These are phyloP conservation scores for Aspiorhynchus laticeps DNA, from an alignment of 2,113 vertebrate species.

Conservation along the genomic window DNA sequence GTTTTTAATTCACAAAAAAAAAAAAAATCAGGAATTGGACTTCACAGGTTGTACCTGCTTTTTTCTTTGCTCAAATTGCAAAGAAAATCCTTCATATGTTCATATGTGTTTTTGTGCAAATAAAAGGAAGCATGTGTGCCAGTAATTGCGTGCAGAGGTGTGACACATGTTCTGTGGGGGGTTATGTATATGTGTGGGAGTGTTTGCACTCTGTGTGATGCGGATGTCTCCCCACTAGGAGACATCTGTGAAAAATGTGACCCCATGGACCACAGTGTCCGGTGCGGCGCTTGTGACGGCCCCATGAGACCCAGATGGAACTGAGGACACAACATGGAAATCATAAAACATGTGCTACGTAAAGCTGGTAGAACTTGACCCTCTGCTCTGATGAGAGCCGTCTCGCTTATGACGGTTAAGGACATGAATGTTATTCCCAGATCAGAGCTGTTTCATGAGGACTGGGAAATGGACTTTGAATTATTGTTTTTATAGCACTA, in stretches of 20 bases:
- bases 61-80: no score
- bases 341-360: constrained; percentile 35
- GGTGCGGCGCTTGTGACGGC: constrained; percentile 2
- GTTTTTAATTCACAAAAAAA: not conserved
- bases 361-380: not conserved
- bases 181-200: constrained; percentile 44
- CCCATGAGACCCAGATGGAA: constrained; percentile 51
- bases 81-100: not conserved
- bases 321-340: constrained; percentile 27
- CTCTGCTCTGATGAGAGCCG: not conserved
- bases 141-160: constrained; percentile 39
- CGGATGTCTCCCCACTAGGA: constrained; percentile 49
- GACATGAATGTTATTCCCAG: not conserved
- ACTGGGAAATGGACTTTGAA: not conserved
- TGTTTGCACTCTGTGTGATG: constrained; percentile 42
- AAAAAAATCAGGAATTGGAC: not conserved
- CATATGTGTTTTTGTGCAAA: not conserved
- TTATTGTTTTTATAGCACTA: not conserved
- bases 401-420: not conserved
- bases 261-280: constrained; percentile 51
- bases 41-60: not conserved
- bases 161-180: constrained; percentile 26
- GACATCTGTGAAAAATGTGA: constrained; percentile 64
- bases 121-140: not conserved
- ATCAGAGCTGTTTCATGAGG: not conserved